phyloP scores from a whole-genome alignment of 2,888 invertebrate species.

The Sphaerophoria taeniata region DNA sequence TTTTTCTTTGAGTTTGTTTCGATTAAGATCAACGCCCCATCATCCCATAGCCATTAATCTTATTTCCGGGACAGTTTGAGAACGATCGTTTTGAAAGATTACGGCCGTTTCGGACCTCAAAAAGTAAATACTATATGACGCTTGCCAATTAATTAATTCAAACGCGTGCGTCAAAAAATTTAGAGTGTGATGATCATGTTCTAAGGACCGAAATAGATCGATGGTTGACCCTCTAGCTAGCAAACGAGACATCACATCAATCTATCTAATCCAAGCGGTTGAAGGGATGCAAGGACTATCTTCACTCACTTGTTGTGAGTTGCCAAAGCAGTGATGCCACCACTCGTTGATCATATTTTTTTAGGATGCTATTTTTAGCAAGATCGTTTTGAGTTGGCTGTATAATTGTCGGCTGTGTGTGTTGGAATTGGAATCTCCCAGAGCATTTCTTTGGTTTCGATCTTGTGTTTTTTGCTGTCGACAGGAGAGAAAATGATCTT shows the following conservation, averaged over 20 bases:
- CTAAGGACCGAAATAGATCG: conserved; percentile 69
- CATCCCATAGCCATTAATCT: conserved; percentile 49
- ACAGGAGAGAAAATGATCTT: conserved; percentile 64
- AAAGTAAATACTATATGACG: conserved; percentile 3
- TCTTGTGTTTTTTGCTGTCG: conserved; percentile 45
- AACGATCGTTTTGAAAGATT: conserved; percentile 47
- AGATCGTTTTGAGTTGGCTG: background rate
- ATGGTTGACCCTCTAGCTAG: conserved; percentile 50
- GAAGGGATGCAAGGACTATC: conserved; percentile 58
- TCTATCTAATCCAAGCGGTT: conserved; percentile 7
- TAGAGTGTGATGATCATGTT: conserved; percentile 35
- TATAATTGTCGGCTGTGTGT: conserved; percentile 27
- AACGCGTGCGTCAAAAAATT: conserved; percentile 67
- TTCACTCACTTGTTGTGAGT: conserved; percentile 68
- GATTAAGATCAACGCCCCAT: conserved; percentile 42
- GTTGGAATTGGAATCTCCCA: conserved; percentile 55
- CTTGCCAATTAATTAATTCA: conserved; percentile 19
- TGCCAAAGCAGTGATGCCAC: conserved; percentile 69
- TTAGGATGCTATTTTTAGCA: conserved; percentile 71
- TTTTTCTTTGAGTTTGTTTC: conserved; percentile 24
- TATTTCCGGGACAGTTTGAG: conserved; percentile 69
- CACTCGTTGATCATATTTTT: conserved; percentile 53
- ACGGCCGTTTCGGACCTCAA: conserved; percentile 4
- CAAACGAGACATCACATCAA: conserved; percentile 34
- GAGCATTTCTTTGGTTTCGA: conserved; percentile 44